A percentile compares a stretch with the other conserved stretches of the same genome.
Conservation (phyloP, 2,113 vertebrate genomes). For the Cephalopterus ornatus region DNA sequence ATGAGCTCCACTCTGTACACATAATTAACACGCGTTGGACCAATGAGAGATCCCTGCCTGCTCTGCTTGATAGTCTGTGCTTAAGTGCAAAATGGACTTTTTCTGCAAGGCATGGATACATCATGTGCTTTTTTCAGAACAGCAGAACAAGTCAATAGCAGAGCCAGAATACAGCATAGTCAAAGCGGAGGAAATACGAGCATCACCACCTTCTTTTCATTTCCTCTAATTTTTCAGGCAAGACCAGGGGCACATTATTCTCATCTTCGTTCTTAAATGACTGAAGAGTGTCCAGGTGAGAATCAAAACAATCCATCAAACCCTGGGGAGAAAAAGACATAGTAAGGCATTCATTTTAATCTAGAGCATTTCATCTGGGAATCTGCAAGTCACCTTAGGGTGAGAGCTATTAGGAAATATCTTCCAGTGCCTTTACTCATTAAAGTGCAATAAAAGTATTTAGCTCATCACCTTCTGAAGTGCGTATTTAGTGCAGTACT, state of each 20-base stretch:
- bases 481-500: not conserved
- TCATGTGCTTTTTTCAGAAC: not conserved
- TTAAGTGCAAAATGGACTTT: not conserved
- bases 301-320: constrained; percentile 81
- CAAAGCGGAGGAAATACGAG: not conserved
- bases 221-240: constrained; percentile 87
- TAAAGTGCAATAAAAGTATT: not conserved
- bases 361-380: not conserved
- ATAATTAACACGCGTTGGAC: not conserved
- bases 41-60: not conserved
- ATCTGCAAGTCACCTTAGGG: not conserved
- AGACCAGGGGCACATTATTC: constrained; percentile 77
- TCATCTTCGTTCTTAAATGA: constrained; percentile 85
- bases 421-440: not conserved
- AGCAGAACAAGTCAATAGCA: not conserved
- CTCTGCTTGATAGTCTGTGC: not conserved
- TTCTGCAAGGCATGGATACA: not conserved
- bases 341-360: not conserved
- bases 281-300: constrained; percentile 77
- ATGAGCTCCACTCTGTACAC: not conserved
- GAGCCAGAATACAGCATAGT: not conserved
- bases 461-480: not conserved
- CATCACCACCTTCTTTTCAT: constrained; percentile 85
- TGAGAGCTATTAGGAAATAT: not conserved
- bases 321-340: constrained; percentile 70